Evolutionary conservation across 2,888 invertebrate species (phyloP).

Genomic region (Norana najaformis): DNA sequence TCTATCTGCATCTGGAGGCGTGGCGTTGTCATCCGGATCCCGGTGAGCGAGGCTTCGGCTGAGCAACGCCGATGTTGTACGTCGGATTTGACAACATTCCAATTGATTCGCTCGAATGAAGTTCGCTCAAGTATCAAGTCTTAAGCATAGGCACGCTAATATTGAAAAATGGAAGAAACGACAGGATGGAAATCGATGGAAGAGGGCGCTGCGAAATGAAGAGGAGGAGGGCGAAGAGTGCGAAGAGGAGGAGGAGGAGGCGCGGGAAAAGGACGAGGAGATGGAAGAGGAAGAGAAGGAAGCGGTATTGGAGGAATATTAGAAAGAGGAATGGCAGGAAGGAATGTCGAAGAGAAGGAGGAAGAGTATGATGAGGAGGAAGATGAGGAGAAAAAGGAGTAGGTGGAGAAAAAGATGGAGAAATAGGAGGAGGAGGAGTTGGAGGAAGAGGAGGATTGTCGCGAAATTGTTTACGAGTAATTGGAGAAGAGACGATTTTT

Average conservation of each 20-base stretch:
- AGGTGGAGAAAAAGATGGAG: neutral
- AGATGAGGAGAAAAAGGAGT: neutral
- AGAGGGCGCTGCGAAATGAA: neutral
- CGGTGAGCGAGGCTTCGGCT: neutral
- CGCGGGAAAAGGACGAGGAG: neutral
- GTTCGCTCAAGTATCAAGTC: neutral
- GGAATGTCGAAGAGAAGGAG: neutral
- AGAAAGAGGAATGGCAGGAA: neutral
- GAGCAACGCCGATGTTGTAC: neutral
- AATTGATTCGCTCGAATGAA: neutral
- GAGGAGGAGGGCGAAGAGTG: neutral
- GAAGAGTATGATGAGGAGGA: neutral
- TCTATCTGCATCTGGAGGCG: neutral
- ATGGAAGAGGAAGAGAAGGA: neutral
- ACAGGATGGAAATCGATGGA: neutral
- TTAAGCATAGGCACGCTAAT: neutral
- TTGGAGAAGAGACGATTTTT: too few species aligned
- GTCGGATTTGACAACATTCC: neutral
- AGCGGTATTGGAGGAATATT: too few species aligned
- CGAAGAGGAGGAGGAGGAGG: too few species aligned
- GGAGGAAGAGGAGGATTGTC: neutral
- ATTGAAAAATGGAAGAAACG: conserved; percentile 1
- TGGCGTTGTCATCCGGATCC: neutral
- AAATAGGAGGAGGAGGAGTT: neutral
- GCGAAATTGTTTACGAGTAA: too few species aligned